A percentile compares a stretch with the other conserved stretches of the same genome.
Conservation (phyloP, 2,113 vertebrate species). For the Malurus melanocephalus region DNA sequence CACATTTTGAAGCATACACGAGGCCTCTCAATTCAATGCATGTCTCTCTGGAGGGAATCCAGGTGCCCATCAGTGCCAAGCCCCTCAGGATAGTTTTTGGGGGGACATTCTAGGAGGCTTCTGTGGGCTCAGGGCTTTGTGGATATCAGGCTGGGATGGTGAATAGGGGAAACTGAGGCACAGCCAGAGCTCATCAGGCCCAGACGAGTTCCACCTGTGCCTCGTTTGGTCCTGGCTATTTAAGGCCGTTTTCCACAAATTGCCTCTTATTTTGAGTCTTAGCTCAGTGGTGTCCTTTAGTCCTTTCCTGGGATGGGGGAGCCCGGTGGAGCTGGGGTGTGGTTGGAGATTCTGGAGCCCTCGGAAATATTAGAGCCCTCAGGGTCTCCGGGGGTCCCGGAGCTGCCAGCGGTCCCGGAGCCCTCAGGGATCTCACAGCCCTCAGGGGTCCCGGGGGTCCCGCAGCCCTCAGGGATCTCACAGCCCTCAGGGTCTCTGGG, state of each 20-base stretch:
- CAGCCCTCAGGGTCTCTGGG: too few species aligned
- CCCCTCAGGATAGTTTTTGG: not conserved
- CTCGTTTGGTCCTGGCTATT: not conserved
- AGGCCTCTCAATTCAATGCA: accelerated
- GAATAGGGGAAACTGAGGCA: not conserved
- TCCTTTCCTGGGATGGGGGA: not conserved
- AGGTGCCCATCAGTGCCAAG: not conserved
- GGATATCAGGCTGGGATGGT: too few species aligned
- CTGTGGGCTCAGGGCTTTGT: not conserved
- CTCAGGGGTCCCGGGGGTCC: not conserved
- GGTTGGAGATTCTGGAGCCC: accelerated
- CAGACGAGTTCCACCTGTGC: not conserved
- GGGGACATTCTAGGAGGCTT: not conserved
- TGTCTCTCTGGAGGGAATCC: accelerated
- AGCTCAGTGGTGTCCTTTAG: accelerated
- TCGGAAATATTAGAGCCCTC: not conserved
- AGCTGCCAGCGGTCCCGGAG: accelerated
- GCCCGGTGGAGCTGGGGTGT: accelerated
- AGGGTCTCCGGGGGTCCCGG: accelerated
- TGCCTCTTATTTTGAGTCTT: accelerated
- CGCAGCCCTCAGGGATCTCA: too few species aligned
- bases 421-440: accelerated
- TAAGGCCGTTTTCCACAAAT: accelerated
- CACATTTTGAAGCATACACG: accelerated
- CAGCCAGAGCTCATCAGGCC: not conserved